phyloP scores from a whole-genome alignment of 1,140 invertebrate genomes.

The Formica selysi region DNA sequence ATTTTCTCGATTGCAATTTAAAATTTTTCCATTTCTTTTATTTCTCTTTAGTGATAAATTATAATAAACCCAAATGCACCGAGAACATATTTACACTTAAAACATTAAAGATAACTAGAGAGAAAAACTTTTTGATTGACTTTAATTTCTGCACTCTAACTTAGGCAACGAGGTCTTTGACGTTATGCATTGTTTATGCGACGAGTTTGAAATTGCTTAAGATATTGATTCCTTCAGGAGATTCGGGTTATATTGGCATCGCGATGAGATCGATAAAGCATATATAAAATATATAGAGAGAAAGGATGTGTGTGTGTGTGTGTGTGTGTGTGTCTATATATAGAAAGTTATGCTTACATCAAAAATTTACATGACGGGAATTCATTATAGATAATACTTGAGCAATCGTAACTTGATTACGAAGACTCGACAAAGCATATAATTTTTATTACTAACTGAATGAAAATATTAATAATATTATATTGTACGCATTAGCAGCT shows the following conservation, averaged over 20 bases:
- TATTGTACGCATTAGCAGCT: not conserved
- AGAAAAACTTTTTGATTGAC: not conserved
- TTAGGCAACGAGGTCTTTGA: not conserved
- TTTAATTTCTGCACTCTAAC: conserved; percentile 12
- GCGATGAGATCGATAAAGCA: conserved; percentile 12
- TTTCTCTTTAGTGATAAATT: too few species aligned
- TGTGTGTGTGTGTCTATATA: not conserved
- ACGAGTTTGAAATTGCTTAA: conserved; percentile 23
- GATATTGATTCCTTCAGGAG: conserved; percentile 25
- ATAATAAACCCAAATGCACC: not conserved
- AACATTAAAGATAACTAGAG: not conserved
- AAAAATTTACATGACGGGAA: not conserved
- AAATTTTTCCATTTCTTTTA: not conserved
- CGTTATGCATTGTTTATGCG: conserved; percentile 32
- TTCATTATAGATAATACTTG: not conserved
- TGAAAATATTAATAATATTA: not conserved
- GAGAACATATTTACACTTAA: not conserved
- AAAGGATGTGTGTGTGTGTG: too few species aligned
- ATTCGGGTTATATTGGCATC: not conserved
- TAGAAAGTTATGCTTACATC: not conserved
- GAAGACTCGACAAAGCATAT: not conserved
- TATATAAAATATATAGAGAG: not conserved
- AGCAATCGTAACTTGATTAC: not conserved
- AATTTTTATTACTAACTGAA: not conserved
- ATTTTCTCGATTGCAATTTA: not conserved